Conservation (phyloP, 2,888 invertebrate genomes). For the Drosophila birchii region DNA sequence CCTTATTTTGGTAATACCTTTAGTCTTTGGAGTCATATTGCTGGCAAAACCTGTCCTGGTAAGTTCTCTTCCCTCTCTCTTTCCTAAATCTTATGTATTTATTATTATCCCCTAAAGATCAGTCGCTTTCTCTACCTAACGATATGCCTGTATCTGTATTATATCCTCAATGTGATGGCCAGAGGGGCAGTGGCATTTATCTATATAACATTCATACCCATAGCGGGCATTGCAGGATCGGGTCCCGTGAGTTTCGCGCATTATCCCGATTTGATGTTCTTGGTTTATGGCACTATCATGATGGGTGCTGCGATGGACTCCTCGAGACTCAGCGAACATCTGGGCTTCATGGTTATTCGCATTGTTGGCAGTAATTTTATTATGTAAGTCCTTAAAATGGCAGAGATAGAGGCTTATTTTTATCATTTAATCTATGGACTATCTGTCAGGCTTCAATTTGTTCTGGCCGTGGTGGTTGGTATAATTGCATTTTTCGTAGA, state of each 20-base stretch:
- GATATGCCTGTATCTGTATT: constrained; percentile 43
- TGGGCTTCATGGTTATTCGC: constrained; percentile 25
- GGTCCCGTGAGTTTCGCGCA: constrained; percentile 21
- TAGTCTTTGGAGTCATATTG: constrained; percentile 48
- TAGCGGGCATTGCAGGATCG: constrained; percentile 48
- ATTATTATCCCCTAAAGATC: constrained; percentile 26
- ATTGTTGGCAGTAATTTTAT: constrained; percentile 38
- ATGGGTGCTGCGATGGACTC: constrained; percentile 60
- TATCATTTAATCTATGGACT: not conserved
- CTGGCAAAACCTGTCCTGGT: constrained; percentile 34
- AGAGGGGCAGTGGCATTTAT: constrained; percentile 57
- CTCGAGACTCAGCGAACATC: constrained; percentile 50
- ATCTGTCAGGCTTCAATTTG: constrained; percentile 50
- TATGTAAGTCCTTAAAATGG: constrained; percentile 30
- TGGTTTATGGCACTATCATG: constrained; percentile 26
- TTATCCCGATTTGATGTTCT: constrained; percentile 55
- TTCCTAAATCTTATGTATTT: too few relatives aligned
- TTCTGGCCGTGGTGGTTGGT: constrained; percentile 17
- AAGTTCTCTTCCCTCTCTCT: constrained; percentile 2
- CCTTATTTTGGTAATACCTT: constrained; percentile 50
- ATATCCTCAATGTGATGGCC: constrained; percentile 59
- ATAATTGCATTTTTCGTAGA: not conserved
- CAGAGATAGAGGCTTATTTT: accelerated
- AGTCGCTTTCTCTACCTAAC: constrained; percentile 52
- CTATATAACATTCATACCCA: constrained; percentile 48